Evolutionary conservation across 2,113 vertebrate genomes (phyloP), one percentile per base, ranked within the genome.

Genomic region (Ageneiosus marmoratus): DNA sequence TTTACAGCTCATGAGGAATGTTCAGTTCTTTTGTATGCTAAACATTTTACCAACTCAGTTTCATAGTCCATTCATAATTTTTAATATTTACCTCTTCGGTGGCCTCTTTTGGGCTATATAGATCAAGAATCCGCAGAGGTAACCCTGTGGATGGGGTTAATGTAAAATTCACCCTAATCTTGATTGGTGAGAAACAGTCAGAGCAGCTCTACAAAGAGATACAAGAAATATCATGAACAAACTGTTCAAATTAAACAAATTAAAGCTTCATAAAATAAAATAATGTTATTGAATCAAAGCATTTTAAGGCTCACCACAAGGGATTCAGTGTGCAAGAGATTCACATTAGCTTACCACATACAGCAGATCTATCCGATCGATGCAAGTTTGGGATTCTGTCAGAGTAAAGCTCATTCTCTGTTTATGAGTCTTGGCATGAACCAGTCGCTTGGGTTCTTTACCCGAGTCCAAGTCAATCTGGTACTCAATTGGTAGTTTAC

Each of bases 151-250:
- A 7, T 18, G 50, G 18, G 2, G 6, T 5, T 65, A 89, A 75
- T 2, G n/a, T 48, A 77, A 91, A 90, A 9, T 34, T 82, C 34
- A 89, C 20, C 37, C 72, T 86, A 12, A 91, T 81, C 72, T 83
- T 53, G 37, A 91, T 88, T 12, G 90, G 84, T 72, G 86, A 72
- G 81, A 88, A 87, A 84, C 89, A 89, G 63, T 91, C 83, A 84
- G 56, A 46, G 67, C 90, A 89, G 18, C 81, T 88, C 90, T 91
- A 69, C 7, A 74, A 65, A 34, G 72, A 63, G 58, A 24, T 50
- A 44, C 9, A 78, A 74, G 22, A 67, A 65, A 6, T 16, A 34
- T 6, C 16, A 63, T 15, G 15, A 15, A 16, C 2, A 60, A 18
- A 65, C 6, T 18, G 22, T 13, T 11, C 56, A 41, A 18, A 63